These are phyloP conservation scores for Lasioglossum marginatum DNA, from an alignment of 2,888 invertebrate species.

Conservation along the genomic window DNA sequence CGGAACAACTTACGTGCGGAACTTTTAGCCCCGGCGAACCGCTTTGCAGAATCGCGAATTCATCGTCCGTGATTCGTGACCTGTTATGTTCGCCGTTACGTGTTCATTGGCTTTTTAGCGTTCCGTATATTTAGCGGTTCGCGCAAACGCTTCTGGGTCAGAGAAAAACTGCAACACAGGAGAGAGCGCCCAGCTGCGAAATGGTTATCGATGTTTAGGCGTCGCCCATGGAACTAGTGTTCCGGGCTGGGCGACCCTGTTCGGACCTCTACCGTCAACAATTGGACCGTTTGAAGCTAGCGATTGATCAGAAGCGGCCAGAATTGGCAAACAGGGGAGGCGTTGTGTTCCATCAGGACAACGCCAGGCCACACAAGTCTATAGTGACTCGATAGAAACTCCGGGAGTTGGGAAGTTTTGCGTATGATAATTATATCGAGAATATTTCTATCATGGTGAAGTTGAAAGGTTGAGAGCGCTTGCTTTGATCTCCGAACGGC, in stretches of 20 bases:
- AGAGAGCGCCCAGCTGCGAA: not conserved
- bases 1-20: too few species aligned
- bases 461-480: slow-evolving; percentile 7
- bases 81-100: slow-evolving; percentile 20
- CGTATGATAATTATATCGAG: not conserved
- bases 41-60: not conserved
- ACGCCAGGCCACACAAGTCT: too few species aligned
- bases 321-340: too few species aligned
- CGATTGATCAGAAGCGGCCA: too few species aligned
- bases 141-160: slow-evolving; percentile 50
- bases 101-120: slow-evolving; percentile 13
- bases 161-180: slow-evolving; percentile 13
- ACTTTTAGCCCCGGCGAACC: not conserved
- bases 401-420: too few species aligned
- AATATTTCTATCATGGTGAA: not conserved
- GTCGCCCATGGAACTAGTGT: not conserved
- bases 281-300: too few species aligned
- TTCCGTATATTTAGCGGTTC: slow-evolving; percentile 14
- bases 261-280: too few species aligned
- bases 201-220: not conserved
- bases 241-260: too few species aligned
- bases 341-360: too few species aligned
- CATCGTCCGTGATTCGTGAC: not conserved
- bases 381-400: too few species aligned
- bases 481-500: slow-evolving; percentile 45